Percentiles rank a stretch among this genome's conserved stretches.
Conservation (phyloP, 2,113 vertebrate species). For the Melanerpes formicivorus region DNA sequence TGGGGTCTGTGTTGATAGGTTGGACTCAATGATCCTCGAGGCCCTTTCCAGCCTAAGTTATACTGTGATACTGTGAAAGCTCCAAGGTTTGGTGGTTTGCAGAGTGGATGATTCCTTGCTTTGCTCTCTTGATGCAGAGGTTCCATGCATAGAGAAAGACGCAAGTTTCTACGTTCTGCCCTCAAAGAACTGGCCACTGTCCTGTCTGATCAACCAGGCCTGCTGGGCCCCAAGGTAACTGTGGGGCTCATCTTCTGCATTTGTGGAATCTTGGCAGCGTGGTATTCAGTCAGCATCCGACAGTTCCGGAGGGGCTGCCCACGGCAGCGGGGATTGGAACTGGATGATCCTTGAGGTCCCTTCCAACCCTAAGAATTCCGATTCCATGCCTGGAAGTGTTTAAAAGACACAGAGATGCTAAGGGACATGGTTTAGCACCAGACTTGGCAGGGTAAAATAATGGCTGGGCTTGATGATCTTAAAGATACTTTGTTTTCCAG, state of each 20-base stretch:
- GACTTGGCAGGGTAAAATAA: no score
- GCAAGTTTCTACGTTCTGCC: slow-evolving; percentile 96
- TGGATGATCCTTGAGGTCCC: no score
- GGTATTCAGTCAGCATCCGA: neutral
- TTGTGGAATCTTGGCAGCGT: neutral
- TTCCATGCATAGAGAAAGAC: slow-evolving; percentile 96
- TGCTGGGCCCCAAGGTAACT: slow-evolving; percentile 94
- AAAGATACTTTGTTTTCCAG: no score
- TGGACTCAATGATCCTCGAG: no score
- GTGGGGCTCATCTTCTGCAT: neutral
- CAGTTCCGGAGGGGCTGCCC: neutral
- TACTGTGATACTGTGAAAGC: neutral
- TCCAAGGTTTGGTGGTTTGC: neutral
- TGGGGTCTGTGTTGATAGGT: no score
- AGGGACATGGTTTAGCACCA: no score
- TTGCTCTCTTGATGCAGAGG: slow-evolving; percentile 79
- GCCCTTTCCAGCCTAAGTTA: no score
- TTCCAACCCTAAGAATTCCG: no score
- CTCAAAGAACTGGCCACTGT: slow-evolving; percentile 97
- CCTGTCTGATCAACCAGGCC: slow-evolving; percentile 94
- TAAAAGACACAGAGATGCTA: no score
- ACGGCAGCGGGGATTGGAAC: no score
- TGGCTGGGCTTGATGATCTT: no score
- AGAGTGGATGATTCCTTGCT: neutral
- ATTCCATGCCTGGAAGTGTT: no score